These are phyloP conservation scores for Eilema caniola DNA, from an alignment of 2,888 invertebrate species.

Conservation along the genomic window DNA sequence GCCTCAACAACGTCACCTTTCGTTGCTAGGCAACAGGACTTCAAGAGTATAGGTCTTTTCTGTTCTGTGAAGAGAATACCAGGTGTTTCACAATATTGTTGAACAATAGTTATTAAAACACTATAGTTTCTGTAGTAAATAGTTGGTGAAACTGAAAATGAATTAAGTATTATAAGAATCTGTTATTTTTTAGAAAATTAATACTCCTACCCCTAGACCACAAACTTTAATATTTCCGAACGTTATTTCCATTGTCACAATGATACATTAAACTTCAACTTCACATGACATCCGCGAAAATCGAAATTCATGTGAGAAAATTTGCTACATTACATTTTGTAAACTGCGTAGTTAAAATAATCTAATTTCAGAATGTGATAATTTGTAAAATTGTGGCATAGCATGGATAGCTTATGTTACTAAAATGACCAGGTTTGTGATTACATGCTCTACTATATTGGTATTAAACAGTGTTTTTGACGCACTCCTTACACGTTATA, in stretches of 20 bases:
- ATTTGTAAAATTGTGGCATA: conserved; percentile 7
- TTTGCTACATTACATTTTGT: neutral
- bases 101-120: too few species aligned
- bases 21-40: conserved; percentile 70
- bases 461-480: neutral
- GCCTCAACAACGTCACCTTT: conserved; percentile 56
- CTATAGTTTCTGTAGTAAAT: neutral
- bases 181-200: too few species aligned
- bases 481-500: neutral
- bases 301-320: conserved; percentile 33
- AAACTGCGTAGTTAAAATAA: conserved; percentile 19
- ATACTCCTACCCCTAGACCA: too few species aligned
- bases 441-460: neutral
- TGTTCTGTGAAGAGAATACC: too few species aligned
- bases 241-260: neutral
- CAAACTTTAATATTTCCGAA: neutral
- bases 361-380: conserved; percentile 17
- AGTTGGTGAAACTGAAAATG: too few species aligned
- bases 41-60: too few species aligned
- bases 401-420: neutral
- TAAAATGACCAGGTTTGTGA: conserved; percentile 57
- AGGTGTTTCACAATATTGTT: too few species aligned
- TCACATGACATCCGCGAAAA: conserved; percentile 56
- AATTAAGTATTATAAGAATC: too few species aligned
- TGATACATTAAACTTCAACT: neutral